These are phyloP conservation scores for Lasioglossum oenotherae DNA, from an alignment of 2,888 invertebrate species.

Conservation along the genomic window DNA sequence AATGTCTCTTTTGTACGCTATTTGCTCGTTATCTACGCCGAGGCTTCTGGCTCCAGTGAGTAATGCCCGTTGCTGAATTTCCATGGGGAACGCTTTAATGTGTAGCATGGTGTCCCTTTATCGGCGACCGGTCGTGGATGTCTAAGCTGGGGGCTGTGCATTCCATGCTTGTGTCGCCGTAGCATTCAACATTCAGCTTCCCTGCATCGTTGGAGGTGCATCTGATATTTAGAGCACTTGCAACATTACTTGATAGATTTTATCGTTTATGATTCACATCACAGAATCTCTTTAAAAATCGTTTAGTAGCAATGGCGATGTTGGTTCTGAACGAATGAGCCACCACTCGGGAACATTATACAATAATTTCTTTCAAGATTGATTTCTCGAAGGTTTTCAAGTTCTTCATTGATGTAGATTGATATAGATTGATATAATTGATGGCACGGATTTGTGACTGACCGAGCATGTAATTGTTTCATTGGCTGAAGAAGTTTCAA, in stretches of 20 bases:
- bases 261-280: too few species aligned
- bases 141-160: neutral
- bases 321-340: too few species aligned
- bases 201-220: neutral
- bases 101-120: slow-evolving; percentile 5
- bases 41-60: neutral
- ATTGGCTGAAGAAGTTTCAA: neutral
- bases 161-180: neutral
- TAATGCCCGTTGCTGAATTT: slow-evolving; percentile 10
- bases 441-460: neutral
- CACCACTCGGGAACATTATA: neutral
- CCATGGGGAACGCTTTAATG: slow-evolving; percentile 11
- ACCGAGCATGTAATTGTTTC: too few species aligned
- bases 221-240: neutral
- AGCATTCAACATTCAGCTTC: neutral
- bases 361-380: too few species aligned
- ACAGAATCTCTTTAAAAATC: too few species aligned
- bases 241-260: neutral
- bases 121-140: neutral
- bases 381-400: too few species aligned
- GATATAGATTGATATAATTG: too few species aligned
- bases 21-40: neutral
- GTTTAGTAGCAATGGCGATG: too few species aligned
- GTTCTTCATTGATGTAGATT: too few species aligned
- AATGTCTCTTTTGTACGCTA: slow-evolving; percentile 11